These are phyloP conservation scores for Campopleginae sp. DNA, from an alignment of 2,888 invertebrate species.

Conservation along the genomic window DNA sequence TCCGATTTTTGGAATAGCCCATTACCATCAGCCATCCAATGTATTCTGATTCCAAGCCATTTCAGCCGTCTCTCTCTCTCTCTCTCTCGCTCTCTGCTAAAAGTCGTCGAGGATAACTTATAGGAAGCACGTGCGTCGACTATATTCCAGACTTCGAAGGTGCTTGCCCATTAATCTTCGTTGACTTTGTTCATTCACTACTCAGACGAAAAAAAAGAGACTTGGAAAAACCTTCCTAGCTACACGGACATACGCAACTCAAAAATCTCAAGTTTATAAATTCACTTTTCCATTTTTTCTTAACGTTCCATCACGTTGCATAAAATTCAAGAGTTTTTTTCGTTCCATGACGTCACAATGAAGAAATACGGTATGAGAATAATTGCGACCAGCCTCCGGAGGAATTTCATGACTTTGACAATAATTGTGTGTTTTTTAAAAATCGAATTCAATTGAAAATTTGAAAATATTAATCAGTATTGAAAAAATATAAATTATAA, in stretches of 20 bases:
- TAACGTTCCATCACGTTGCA: neutral
- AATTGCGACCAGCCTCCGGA: neutral
- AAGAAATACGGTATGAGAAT: neutral
- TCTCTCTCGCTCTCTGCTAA: neutral
- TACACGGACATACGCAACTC: neutral
- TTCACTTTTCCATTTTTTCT: neutral
- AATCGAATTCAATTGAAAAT: too few relatives aligned
- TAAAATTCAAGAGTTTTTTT: neutral
- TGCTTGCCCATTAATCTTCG: slow-evolving; percentile 58
- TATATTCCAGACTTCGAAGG: slow-evolving; percentile 43
- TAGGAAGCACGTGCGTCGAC: slow-evolving; percentile 59
- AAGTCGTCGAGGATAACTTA: slow-evolving; percentile 43
- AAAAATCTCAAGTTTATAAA: slow-evolving; percentile 1
- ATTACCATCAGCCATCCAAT: slow-evolving; percentile 43
- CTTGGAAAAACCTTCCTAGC: neutral
- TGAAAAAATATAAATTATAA: too few relatives aligned
- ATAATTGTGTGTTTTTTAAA: neutral
- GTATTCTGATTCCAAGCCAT: neutral
- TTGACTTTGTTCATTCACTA: slow-evolving; percentile 44
- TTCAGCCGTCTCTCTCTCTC: neutral
- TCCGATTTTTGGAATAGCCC: slow-evolving; percentile 53
- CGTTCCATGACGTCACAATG: neutral
- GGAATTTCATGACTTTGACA: neutral
- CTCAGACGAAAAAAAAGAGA: neutral
- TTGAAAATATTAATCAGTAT: too few relatives aligned